Conservation (phyloP, 2,888 invertebrate genomes). For the Nysson spinosus region DNA sequence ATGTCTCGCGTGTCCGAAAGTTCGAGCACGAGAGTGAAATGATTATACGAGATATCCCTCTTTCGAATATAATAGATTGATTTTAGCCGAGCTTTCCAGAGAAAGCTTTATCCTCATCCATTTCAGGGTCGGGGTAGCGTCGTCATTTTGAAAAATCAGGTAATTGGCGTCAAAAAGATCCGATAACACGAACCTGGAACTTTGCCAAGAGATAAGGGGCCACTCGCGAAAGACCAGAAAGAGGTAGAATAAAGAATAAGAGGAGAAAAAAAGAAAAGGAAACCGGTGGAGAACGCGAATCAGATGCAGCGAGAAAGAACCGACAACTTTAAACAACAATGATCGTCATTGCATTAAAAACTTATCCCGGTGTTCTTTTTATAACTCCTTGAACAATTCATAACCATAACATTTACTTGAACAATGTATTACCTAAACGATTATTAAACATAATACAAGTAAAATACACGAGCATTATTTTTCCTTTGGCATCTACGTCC, state of each 20-base stretch:
- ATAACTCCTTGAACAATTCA: no score
- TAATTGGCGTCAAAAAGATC: conserved; percentile 61
- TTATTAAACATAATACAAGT: no score
- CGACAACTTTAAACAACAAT: conserved; percentile 19
- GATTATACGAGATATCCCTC: background rate
- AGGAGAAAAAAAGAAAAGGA: background rate
- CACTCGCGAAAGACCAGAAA: conserved; percentile 31
- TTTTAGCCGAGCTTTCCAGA: no score
- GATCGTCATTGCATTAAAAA: no score
- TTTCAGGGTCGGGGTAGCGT: conserved; percentile 1
- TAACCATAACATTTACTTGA: no score
- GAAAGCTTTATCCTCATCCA: conserved; percentile 6
- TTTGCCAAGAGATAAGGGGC: conserved; percentile 54
- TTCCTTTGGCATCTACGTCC: no score
- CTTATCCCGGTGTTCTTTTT: no score
- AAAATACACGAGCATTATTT: no score
- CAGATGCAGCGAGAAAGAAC: conserved; percentile 17
- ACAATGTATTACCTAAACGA: no score
- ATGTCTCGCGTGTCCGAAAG: no score
- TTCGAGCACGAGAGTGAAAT: no score
- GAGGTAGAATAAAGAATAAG: conserved; percentile 33
- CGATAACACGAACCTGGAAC: conserved; percentile 54
- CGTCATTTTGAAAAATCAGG: conserved; percentile 56
- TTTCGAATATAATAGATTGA: no score
- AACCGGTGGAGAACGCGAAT: conserved; percentile 10